Evolutionary conservation across 2,113 vertebrate genomes (phyloP), one percentile per base, ranked within the genome.

Genomic region (Grantiella picta): DNA sequence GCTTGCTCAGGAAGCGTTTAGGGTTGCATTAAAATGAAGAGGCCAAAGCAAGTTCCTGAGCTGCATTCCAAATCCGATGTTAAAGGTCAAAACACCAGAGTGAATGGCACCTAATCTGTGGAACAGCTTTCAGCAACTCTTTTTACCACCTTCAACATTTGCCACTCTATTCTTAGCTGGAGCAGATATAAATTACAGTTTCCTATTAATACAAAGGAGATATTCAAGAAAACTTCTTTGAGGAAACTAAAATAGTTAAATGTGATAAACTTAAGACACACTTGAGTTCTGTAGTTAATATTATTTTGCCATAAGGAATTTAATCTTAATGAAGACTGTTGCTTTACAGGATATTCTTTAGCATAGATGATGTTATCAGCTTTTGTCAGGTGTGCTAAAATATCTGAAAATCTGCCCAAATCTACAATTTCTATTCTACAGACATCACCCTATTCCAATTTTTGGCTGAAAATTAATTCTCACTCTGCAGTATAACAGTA

Each of bases 21-120:
- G 95, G 77, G 82, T 31, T 92, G 89, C 96, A 96, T 95, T 92
- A 91, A 96, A 97, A 97, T 92, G 95, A 97, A 96, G 93, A 92
- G 70, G 89, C 89, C 89, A 91, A 89, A 92, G 94, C 40, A 72
- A 96, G 91, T 87, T 85, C 91, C 96, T 95, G 96, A 97, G 95
- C 78, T 89, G 91, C 95, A 95, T 95, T 92, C 84, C 27, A 92
- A 96, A 95, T 86, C 89, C 66, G 63, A 7, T 89, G 83, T 44
- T 89, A 92, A 94, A 97, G 93, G 89, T 96, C 93, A 94, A 94
- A 95, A 94, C 2, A 89, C 36, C 63, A 40, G 33, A 65, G 57
- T 49, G 91, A 95, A 89, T 68, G 57, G 73, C 61, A 91, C 89
- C 65, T 89, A 8, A 84, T 42, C 49, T 45, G 69, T 85, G 53